Evolutionary conservation across 1,140 invertebrate species (phyloP), one percentile per base, ranked within the genome.

Genomic region (Drosophila jambulina): DNA sequence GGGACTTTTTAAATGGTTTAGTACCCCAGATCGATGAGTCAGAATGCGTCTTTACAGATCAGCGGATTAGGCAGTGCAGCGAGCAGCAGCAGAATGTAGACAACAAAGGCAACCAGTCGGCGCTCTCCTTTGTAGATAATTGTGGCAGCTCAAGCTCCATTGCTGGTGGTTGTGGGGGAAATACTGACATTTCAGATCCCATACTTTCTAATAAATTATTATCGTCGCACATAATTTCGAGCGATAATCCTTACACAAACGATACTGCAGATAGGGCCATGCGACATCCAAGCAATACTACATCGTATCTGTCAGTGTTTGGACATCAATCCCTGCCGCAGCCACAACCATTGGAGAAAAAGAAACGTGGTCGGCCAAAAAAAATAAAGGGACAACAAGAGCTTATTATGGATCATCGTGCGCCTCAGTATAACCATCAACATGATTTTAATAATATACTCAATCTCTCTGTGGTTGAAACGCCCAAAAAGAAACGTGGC

Each of bases 1-100:
- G 98, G 27, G 98, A 99, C 93, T 98, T 98, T 94, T 93, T 99
- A n/a, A 98, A 97, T 92, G 98, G 98, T 2, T 94, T 96, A n/a
- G 95, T 99, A 74, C 93, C 96, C 7, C 95, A 97, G 91, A 94
- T 99, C 43, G 97, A 98, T 91, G 98, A 99, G 70, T 96, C 96
- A 13, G 98, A 99, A 93, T 96, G 99, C 75, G 96, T 98, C 13
- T 99, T 99, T 93, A 96, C 95, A 4, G 97, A 97, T 91, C 94
- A 96, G 49, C 95, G 96, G 75, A 93, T 96, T 42, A 95, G 95
- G 86, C 95, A 93, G 36, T 94, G 93, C 76, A 94, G 95, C 78
- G 95, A 95, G 60, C 93, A 46, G 5, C 53, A 45, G 25, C 51
- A 56, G 21, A 25, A n/a, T 56, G 5, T 56, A 25, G 53, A 56